Evolutionary conservation across 2,797 vertebrate genomes (phyloP), one percentile per base, ranked within the genome.

Genomic region (Iguana delicatissima): DNA sequence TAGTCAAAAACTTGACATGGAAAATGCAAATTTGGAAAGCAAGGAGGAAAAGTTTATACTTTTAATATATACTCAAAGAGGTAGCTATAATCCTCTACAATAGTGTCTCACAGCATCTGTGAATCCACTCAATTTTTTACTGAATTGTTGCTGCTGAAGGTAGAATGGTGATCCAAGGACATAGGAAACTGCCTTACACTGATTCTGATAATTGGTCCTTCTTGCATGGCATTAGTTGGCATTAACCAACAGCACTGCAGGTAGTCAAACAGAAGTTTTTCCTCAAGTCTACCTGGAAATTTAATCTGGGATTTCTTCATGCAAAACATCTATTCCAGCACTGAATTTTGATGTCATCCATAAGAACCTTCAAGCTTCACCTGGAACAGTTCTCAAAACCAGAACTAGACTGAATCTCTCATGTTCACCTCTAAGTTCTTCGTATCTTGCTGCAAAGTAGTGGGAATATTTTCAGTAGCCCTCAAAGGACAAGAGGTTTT

Each of bases 1-100:
- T 94, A n/a, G 18, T 82, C 62, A 87, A 84, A 32, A 94, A 92
- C 92, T 74, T 95, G 86, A 84, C 9, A 86, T 29, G 64, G 13
- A 93, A 20, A 22, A 59, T 91, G 62, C 84, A 92, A 5, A 85
- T 92, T 92, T 92, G 94, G 81, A 85, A 89, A 82, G 7, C 0
- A n/a, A 46, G 24, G 88, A 89, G 13, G 92, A 90, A 91, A 0
- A 7, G 90, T 88, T 35, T 91, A 7, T 50, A 92, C 84, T 24
- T n/a, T 91, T 74, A 89, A 67, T 88, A 72, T 93, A 32, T 91
- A 38, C 42, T 55, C n/a, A 86, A 79, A 24, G 12, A 77, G 93
- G 29, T 57, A 22, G 76, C 18, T 92, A 22, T 59, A 2, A 24
- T 86, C 22, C 69, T 50, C 22, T n/a, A 1, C 35, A 80, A 69